These are phyloP conservation scores for Lepus oiostolus DNA, from an alignment of 2,797 vertebrate species.

Conservation along the genomic window DNA sequence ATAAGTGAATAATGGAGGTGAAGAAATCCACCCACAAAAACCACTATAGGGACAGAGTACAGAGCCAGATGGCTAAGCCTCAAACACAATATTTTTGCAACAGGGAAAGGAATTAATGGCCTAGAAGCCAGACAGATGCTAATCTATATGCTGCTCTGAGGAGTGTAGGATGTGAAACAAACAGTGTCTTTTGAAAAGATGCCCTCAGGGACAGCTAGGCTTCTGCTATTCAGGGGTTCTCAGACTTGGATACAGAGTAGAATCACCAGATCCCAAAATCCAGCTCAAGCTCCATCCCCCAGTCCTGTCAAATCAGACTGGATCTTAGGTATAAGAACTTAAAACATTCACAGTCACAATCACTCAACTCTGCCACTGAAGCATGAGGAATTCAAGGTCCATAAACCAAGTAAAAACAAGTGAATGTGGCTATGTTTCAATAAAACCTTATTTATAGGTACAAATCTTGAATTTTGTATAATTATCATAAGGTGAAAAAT, in stretches of 20 bases:
- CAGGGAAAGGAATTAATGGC: neutral
- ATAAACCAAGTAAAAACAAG: neutral
- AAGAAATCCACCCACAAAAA: neutral
- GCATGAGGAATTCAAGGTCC: neutral
- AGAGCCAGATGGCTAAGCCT: neutral
- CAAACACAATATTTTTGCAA: neutral
- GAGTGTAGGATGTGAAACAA: neutral
- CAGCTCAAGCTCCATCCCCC: neutral
- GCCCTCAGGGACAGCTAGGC: neutral
- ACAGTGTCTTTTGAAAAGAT: neutral
- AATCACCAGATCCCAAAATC: neutral
- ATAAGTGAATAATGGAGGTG: neutral
- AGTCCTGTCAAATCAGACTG: neutral
- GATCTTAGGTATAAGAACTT: neutral
- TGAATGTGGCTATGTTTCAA: neutral
- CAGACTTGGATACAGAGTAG: neutral
- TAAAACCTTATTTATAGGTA: neutral
- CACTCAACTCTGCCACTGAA: neutral
- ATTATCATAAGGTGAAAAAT: neutral
- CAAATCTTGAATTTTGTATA: neutral
- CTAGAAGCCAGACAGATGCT: neutral
- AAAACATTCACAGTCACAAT: neutral
- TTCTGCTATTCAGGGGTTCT: neutral
- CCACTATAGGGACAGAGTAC: neutral
- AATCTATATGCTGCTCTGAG: neutral